Percentiles rank a stretch among this genome's conserved stretches.
These are phyloP conservation scores for Creontiades dilutus DNA, from an alignment of 2,888 invertebrate genomes.

Conservation along the genomic window DNA sequence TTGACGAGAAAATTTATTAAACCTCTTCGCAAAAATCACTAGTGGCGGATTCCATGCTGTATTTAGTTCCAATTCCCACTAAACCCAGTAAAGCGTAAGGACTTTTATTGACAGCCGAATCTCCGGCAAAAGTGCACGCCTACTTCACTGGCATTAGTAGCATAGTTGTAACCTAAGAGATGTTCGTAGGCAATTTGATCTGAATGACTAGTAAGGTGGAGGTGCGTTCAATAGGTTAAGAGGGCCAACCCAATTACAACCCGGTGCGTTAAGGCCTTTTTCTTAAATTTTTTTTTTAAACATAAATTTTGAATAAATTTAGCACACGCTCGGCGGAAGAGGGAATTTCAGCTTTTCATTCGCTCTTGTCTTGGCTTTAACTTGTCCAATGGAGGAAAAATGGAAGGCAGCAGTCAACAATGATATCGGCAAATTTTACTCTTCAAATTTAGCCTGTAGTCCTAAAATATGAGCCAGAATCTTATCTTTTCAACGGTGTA, in stretches of 20 bases:
- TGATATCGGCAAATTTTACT: too few species aligned
- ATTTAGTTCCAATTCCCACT: neutral
- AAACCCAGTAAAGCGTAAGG: neutral
- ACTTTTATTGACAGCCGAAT: neutral
- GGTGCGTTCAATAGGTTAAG: neutral
- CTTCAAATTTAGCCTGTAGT: too few species aligned
- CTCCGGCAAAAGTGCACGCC: neutral
- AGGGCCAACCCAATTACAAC: neutral
- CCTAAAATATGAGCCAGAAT: too few species aligned
- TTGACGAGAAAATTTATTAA: neutral
- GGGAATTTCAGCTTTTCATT: too few species aligned
- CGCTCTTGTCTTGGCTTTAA: too few species aligned
- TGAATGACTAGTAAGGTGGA: neutral
- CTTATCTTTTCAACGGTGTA: too few species aligned
- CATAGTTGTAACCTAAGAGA: neutral
- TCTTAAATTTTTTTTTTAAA: neutral
- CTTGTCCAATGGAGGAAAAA: too few species aligned
- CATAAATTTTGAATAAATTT: too few species aligned
- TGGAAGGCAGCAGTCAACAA: too few species aligned
- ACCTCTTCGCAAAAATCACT: neutral
- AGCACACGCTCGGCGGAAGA: too few species aligned
- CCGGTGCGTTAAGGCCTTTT: neutral
- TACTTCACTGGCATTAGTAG: neutral
- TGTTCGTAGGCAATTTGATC: neutral
- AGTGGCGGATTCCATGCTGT: neutral